Evolutionary conservation across 2,113 vertebrate genomes (phyloP).

Genomic region (Edolisoma coerulescens): DNA sequence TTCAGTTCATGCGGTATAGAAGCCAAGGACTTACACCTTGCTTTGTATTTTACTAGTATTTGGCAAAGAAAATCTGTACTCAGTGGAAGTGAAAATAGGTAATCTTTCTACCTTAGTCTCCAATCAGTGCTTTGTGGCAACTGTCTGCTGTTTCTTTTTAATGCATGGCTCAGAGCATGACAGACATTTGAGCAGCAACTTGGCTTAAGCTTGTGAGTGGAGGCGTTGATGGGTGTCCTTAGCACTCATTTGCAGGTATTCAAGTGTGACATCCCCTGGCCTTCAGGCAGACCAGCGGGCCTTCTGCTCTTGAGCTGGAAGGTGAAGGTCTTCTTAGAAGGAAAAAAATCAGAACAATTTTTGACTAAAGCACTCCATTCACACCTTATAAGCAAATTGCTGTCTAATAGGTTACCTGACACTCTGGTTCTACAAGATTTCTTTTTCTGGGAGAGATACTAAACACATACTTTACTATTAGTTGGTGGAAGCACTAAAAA

Average conservation of each 20-base stretch:
- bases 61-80: not conserved
- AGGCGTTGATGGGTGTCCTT: not conserved
- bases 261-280: not conserved
- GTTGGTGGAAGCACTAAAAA: not conserved
- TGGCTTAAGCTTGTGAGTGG: not conserved
- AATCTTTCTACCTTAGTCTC: not conserved
- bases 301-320: not conserved
- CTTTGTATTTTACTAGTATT: not conserved
- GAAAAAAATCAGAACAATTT: not conserved
- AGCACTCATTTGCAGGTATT: not conserved
- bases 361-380: not conserved
- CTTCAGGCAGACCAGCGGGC: not conserved
- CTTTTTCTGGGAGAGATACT: not conserved
- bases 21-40: not conserved
- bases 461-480: not conserved
- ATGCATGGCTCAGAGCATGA: not conserved
- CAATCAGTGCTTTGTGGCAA: not conserved
- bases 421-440: not conserved
- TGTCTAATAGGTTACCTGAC: not conserved
- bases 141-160: not conserved
- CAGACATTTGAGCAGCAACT: slow-evolving; percentile 10
- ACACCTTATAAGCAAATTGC: not conserved
- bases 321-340: not conserved
- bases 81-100: not conserved
- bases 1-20: not conserved